Percentiles rank a stretch among this genome's conserved stretches.
Conservation (phyloP, 92 coral and sea anemone species). For the Zoanthus sansibaricus region DNA sequence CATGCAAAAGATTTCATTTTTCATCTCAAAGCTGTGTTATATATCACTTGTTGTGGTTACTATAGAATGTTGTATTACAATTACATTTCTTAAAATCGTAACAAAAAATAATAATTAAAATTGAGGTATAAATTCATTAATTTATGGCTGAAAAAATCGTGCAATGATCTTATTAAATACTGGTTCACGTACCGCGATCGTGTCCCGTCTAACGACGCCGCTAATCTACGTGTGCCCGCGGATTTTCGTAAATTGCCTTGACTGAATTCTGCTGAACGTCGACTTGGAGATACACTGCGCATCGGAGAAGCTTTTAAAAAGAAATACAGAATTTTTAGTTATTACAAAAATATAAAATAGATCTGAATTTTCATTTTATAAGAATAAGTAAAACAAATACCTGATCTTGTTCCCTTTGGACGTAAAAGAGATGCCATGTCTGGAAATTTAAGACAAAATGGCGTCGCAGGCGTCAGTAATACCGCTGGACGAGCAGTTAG, state of each 20-base stretch:
- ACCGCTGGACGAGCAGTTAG: slow-evolving; percentile 74
- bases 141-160: background rate
- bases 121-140: background rate
- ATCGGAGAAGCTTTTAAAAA: slow-evolving; percentile 83
- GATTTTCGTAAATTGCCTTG: slow-evolving; percentile 84
- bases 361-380: no score
- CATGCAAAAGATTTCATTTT: background rate
- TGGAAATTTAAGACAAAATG: slow-evolving; percentile 51
- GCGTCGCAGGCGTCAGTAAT: slow-evolving; percentile 78
- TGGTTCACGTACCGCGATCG: slow-evolving; percentile 6
- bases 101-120: no score
- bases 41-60: slow-evolving; percentile 7
- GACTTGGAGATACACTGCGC: slow-evolving; percentile 82
- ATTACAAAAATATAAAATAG: background rate
- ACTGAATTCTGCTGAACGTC: slow-evolving; percentile 67
- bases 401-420: slow-evolving; percentile 86
- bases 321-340: background rate
- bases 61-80: background rate
- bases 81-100: background rate
- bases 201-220: slow-evolving; percentile 90
- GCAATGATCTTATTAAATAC: background rate
- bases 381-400: slow-evolving; percentile 53
- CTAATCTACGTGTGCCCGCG: slow-evolving; percentile 65
- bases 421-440: slow-evolving; percentile 93
- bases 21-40: background rate